Conservation (phyloP, 2,113 vertebrate species). For the Phycodurus eques region DNA sequence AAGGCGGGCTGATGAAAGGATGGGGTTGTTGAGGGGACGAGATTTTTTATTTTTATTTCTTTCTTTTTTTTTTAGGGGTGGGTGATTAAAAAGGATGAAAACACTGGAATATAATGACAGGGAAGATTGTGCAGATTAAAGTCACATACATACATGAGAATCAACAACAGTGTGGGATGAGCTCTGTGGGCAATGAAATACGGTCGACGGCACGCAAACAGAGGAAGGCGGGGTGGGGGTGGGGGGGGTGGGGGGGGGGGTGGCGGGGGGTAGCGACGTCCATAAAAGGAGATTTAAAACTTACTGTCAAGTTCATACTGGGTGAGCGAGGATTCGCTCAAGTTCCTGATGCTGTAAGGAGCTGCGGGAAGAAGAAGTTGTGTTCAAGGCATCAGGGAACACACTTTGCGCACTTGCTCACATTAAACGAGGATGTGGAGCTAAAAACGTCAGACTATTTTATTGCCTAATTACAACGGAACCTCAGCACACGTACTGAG, state of each 20-base stretch:
- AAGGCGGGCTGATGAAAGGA: constrained; percentile 41
- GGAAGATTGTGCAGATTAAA: constrained; percentile 49
- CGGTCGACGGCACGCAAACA: constrained; percentile 23
- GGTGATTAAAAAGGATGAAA: constrained; percentile 45
- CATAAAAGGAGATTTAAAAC: constrained; percentile 55
- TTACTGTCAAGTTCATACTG: constrained; percentile 98
- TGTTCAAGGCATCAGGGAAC: not conserved
- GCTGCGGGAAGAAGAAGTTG: constrained; percentile 67
- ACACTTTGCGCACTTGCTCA: not conserved
- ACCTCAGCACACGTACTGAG: too few relatives aligned
- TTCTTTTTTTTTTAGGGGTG: constrained; percentile 4
- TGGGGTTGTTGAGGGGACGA: constrained; percentile 35
- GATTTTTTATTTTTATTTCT: constrained; percentile 21
- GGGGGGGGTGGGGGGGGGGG: not conserved
- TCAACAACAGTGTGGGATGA: constrained; percentile 36
- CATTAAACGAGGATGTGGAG: not conserved
- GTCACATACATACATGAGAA: constrained; percentile 23
- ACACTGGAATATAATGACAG: constrained; percentile 37
- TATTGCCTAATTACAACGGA: not conserved
- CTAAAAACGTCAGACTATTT: not conserved
- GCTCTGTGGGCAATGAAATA: constrained; percentile 24
- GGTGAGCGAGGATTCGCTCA: constrained; percentile 90
- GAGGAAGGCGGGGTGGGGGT: constrained; percentile 9
- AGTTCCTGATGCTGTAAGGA: constrained; percentile 84
- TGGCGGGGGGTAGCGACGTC: not conserved